Conservation (phyloP, 2,888 invertebrate genomes). For the Lasioglossum malachurum region DNA sequence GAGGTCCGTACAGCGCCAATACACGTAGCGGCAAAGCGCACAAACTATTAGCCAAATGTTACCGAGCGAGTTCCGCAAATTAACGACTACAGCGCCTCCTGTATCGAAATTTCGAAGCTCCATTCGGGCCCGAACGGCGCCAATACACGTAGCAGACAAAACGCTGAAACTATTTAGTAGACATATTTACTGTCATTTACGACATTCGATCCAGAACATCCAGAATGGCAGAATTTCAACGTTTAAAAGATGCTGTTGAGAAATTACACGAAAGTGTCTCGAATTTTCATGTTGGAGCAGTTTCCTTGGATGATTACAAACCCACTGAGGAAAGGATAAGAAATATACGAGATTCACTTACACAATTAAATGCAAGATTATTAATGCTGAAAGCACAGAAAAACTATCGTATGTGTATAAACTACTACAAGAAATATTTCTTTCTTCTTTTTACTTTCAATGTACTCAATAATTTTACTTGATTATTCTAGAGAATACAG, state of each 20-base stretch:
- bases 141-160: too few species aligned
- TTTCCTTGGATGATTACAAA: slow-evolving; percentile 68
- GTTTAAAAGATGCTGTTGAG: slow-evolving; percentile 47
- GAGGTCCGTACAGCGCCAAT: too few species aligned
- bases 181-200: too few species aligned
- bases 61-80: too few species aligned
- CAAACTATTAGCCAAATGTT: too few species aligned
- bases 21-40: too few species aligned
- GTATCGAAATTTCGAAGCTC: too few species aligned
- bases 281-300: slow-evolving; percentile 70
- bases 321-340: slow-evolving; percentile 70
- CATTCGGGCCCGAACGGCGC: too few species aligned
- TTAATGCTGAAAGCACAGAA: slow-evolving; percentile 63
- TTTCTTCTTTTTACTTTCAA: neutral
- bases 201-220: neutral
- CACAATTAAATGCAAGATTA: slow-evolving; percentile 60
- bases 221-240: slow-evolving; percentile 23
- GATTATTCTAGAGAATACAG: slow-evolving; percentile 11
- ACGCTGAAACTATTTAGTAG: too few species aligned
- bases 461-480: neutral
- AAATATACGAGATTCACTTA: slow-evolving; percentile 54
- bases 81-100: too few species aligned
- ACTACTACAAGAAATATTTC: neutral
- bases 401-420: slow-evolving; percentile 57
- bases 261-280: slow-evolving; percentile 49